phyloP scores from a whole-genome alignment of 2,888 invertebrate species.

The Chrysolina oricalcia region DNA sequence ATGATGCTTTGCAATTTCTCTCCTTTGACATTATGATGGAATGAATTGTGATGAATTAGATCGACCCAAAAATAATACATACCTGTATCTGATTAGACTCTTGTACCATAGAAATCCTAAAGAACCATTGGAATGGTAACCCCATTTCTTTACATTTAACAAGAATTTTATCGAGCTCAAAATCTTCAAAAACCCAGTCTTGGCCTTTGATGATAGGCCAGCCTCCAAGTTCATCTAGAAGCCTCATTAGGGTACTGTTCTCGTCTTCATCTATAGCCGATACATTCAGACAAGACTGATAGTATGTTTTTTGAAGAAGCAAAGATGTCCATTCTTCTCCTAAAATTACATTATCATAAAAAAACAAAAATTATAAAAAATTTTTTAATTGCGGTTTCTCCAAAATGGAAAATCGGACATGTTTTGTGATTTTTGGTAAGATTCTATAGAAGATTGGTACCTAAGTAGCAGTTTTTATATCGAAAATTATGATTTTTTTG shows the following conservation, averaged over 20 bases:
- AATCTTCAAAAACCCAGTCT: slow-evolving; percentile 23
- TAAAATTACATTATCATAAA: background rate
- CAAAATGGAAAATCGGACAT: too few species aligned
- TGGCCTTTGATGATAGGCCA: slow-evolving; percentile 43
- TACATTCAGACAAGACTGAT: slow-evolving; percentile 48
- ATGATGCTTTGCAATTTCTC: too few species aligned
- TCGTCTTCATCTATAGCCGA: slow-evolving; percentile 47
- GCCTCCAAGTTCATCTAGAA: slow-evolving; percentile 41
- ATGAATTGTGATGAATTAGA: too few species aligned
- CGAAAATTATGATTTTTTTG: too few species aligned
- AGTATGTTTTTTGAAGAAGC: slow-evolving; percentile 43
- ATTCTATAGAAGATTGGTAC: too few species aligned
- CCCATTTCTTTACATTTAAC: slow-evolving; percentile 37
- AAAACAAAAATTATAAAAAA: too few species aligned
- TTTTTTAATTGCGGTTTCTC: too few species aligned
- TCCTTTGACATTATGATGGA: too few species aligned
- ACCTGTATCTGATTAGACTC: slow-evolving; percentile 24
- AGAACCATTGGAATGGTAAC: slow-evolving; percentile 42
- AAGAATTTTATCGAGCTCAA: slow-evolving; percentile 24
- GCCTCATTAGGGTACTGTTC: slow-evolving; percentile 32
- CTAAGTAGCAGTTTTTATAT: too few species aligned
- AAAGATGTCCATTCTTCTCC: slow-evolving; percentile 27
- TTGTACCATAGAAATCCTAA: slow-evolving; percentile 11
- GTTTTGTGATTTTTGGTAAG: too few species aligned
- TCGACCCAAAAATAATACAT: too few species aligned